Evolutionary conservation across 2,797 vertebrate genomes (phyloP).

Genomic region (Mus spretus): DNA sequence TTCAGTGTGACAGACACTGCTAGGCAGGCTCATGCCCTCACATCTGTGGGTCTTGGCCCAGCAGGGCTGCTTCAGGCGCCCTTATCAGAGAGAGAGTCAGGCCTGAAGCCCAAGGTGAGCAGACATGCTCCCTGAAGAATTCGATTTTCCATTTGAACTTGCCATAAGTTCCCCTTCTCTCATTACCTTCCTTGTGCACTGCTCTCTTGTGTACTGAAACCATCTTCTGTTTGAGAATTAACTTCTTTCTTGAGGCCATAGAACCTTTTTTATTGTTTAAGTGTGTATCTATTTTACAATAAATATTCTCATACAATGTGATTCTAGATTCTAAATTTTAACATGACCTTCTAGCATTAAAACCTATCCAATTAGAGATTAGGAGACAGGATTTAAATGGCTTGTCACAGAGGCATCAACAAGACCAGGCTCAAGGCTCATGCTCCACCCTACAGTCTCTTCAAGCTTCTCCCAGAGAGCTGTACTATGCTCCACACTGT

Average conservation of each 20-base stretch:
- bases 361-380: background rate
- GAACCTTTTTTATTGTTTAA: background rate
- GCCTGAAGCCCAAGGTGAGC: background rate
- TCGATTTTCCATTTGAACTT: background rate
- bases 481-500: background rate
- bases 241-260: background rate
- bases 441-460: background rate
- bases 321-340: background rate
- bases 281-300: background rate
- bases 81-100: background rate
- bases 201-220: background rate
- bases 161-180: background rate
- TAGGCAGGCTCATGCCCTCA: background rate
- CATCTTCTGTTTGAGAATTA: background rate
- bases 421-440: background rate
- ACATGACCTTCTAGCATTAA: background rate
- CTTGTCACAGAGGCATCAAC: background rate
- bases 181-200: background rate
- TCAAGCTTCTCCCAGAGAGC: background rate
- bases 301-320: background rate
- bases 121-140: background rate
- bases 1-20: background rate
- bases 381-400: background rate
- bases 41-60: background rate
- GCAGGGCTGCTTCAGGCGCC: background rate